phyloP scores from a whole-genome alignment of 2,797 vertebrate species.

The Epinephelus malabaricus region DNA sequence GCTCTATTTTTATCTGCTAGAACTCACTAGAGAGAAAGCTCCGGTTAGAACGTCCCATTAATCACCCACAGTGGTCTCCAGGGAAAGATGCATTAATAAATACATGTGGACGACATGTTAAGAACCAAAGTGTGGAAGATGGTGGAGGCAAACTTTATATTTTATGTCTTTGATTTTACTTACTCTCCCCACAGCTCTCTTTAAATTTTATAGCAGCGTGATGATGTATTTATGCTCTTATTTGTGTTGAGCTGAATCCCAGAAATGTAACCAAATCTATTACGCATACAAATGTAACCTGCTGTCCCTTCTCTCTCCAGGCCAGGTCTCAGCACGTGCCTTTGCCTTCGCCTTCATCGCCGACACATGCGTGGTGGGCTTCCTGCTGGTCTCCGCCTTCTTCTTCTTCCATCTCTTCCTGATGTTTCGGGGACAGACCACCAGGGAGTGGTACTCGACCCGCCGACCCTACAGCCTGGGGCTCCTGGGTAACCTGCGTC shows the following conservation, averaged over 20 bases:
- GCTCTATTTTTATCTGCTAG: not conserved
- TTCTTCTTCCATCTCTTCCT: conserved; percentile 91
- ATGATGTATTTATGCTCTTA: not conserved
- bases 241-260: not conserved
- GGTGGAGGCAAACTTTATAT: not conserved
- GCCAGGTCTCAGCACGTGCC: conserved; percentile 86
- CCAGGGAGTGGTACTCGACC: conserved; percentile 91
- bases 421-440: conserved; percentile 91
- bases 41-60: not conserved
- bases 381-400: conserved; percentile 90
- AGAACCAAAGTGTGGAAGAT: not conserved
- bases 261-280: not conserved
- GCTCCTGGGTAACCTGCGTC: conserved; percentile 82
- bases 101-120: not conserved
- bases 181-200: not conserved
- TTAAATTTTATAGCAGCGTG: not conserved
- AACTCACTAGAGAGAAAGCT: not conserved
- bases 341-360: conserved; percentile 90
- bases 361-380: conserved; percentile 91
- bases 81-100: not conserved
- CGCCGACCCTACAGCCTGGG: conserved; percentile 87
- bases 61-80: not conserved
- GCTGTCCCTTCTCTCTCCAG: conserved; percentile 63
- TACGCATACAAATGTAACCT: not conserved
- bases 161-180: no score